A percentile compares a stretch with the other conserved stretches of the same genome.
Evolutionary conservation across 2,797 vertebrate species (phyloP).

Genomic region (Catamblyrhynchus diadema): DNA sequence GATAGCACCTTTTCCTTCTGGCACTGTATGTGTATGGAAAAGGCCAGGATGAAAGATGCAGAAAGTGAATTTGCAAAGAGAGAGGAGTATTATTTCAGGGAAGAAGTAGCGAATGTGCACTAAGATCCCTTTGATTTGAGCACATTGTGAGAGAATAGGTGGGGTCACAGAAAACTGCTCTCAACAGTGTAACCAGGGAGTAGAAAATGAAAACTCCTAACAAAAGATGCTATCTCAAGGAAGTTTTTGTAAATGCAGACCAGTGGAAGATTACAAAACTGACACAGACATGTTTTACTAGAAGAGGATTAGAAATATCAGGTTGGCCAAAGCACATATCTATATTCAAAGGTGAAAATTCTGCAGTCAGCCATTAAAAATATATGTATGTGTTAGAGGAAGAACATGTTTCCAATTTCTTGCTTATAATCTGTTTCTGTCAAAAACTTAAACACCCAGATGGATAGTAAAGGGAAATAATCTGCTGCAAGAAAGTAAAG

Average conservation of each 20-base stretch:
- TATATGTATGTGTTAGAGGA: background rate
- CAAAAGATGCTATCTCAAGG: background rate
- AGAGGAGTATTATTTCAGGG: background rate
- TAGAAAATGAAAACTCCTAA: background rate
- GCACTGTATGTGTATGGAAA: background rate
- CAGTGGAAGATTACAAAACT: background rate
- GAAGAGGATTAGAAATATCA: background rate
- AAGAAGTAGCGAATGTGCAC: background rate
- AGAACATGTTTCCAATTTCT: background rate
- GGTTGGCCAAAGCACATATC: background rate
- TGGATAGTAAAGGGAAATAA: background rate
- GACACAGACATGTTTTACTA: background rate
- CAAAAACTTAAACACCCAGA: background rate
- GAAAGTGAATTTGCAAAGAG: background rate
- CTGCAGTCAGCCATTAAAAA: background rate
- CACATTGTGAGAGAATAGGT: fast-evolving
- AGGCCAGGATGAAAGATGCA: background rate
- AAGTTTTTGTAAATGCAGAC: background rate
- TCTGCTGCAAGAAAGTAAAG: background rate
- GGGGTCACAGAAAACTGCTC: background rate
- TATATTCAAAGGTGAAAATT: background rate
- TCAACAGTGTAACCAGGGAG: background rate
- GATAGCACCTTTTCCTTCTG: background rate
- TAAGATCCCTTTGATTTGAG: background rate
- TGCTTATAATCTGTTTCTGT: background rate